These are phyloP conservation scores for Cebus imitator DNA, from an alignment of 2,113 vertebrate genomes.

Conservation along the genomic window DNA sequence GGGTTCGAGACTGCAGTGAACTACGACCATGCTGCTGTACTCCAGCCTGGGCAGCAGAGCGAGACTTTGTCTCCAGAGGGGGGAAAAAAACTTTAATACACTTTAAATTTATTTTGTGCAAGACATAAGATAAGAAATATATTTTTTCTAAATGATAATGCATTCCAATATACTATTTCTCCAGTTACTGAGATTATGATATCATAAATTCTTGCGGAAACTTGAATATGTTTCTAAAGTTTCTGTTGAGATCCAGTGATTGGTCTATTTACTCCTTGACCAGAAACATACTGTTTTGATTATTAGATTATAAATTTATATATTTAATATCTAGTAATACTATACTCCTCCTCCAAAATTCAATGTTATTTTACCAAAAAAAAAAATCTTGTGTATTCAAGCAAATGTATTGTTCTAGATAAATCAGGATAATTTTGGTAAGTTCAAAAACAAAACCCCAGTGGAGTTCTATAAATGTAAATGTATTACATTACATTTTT, in stretches of 20 bases:
- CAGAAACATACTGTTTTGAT: conserved; percentile 19
- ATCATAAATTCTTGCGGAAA: background rate
- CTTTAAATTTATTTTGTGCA: background rate
- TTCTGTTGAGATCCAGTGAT: background rate
- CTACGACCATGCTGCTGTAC: too few species aligned
- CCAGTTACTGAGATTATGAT: background rate
- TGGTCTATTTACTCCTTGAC: background rate
- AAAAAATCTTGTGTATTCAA: background rate
- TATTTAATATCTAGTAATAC: background rate
- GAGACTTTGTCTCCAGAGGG: too few species aligned
- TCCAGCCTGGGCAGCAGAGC: too few species aligned
- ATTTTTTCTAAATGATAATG: background rate
- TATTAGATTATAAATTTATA: background rate
- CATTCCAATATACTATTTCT: background rate
- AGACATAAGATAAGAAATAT: background rate
- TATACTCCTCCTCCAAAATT: background rate
- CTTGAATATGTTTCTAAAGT: background rate
- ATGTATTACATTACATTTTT: background rate
- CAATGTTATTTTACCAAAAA: background rate
- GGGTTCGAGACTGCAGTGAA: too few species aligned
- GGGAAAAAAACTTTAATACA: background rate
- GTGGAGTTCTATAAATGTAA: background rate
- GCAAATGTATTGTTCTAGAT: background rate
- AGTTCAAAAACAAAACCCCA: background rate
- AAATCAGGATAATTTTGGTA: background rate